Percentiles rank a stretch among this genome's conserved stretches.
These are phyloP conservation scores for Heliconius nattereri DNA, from an alignment of 1,140 invertebrate species.

Conservation along the genomic window DNA sequence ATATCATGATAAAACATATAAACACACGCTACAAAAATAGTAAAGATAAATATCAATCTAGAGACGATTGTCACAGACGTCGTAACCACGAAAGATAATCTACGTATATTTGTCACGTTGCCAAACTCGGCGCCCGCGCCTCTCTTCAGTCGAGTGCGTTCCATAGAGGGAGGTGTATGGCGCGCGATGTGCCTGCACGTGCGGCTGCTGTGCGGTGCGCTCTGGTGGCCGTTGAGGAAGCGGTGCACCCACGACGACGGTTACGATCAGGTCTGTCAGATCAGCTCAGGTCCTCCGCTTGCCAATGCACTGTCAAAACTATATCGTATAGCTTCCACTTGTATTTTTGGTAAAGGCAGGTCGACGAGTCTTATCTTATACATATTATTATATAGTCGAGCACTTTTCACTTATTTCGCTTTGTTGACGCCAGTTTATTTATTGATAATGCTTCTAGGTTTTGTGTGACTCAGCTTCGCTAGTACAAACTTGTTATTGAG, in stretches of 20 bases:
- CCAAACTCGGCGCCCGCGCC: constrained; percentile 70
- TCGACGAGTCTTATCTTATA: constrained; percentile 45
- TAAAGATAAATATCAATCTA: constrained; percentile 29
- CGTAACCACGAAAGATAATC: constrained; percentile 62
- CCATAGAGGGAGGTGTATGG: constrained; percentile 77
- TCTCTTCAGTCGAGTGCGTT: constrained; percentile 75
- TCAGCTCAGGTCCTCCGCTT: constrained; percentile 51
- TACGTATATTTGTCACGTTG: constrained; percentile 73
- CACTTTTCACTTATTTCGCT: constrained; percentile 70
- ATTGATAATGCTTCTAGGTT: constrained; percentile 64
- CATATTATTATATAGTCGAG: constrained; percentile 44
- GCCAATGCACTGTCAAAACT: constrained; percentile 54
- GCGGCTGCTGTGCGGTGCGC: constrained; percentile 73
- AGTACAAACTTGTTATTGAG: constrained; percentile 52
- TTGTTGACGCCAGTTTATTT: constrained; percentile 57
- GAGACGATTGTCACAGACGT: constrained; percentile 53
- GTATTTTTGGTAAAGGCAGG: constrained; percentile 56
- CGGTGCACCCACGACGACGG: constrained; percentile 73
- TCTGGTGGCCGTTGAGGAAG: constrained; percentile 76
- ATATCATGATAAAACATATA: constrained; percentile 17
- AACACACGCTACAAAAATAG: constrained; percentile 31
- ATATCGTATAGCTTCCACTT: constrained; percentile 62
- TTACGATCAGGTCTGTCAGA: constrained; percentile 76
- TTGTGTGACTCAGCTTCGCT: constrained; percentile 57
- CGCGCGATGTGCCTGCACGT: constrained; percentile 77